Evolutionary conservation across 2,888 invertebrate species (phyloP).

Genomic region (Calameuta filiformis): DNA sequence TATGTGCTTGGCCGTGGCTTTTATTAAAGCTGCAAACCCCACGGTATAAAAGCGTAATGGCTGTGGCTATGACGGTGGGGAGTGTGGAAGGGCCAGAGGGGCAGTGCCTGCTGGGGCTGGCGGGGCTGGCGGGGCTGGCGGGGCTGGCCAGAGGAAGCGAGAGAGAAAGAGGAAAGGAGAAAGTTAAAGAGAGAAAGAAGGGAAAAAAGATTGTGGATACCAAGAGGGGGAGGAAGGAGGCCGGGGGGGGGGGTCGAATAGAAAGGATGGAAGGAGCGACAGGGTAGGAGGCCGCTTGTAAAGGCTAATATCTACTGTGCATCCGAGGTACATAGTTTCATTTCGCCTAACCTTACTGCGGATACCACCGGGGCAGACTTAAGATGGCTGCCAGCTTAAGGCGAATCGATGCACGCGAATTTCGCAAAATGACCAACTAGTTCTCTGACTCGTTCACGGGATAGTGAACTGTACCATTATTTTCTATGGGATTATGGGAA

Average conservation of each 20-base stretch:
- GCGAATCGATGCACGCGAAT: not conserved
- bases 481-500: not conserved
- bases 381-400: not conserved
- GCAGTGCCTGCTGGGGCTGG: not conserved
- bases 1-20: constrained; percentile 36
- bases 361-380: not conserved
- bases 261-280: constrained; percentile 12
- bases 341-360: constrained; percentile 19
- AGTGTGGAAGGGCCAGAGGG: not conserved
- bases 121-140: too few species aligned
- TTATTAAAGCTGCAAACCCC: constrained; percentile 40
- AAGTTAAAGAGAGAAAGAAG: constrained; percentile 23
- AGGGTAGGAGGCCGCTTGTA: constrained; percentile 24
- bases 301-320: constrained; percentile 20
- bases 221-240: not conserved
- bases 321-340: constrained; percentile 20
- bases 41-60: constrained; percentile 41
- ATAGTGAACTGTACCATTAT: not conserved
- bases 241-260: not conserved
- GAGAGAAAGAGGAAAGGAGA: constrained; percentile 4
- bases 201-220: constrained; percentile 20
- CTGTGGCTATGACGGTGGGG: constrained; percentile 16
- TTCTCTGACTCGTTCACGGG: not conserved
- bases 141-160: constrained; percentile 8
- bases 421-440: not conserved